A percentile compares a stretch with the other conserved stretches of the same genome.
Conservation (phyloP, 35 echinoderm and acorn worm genomes). For the Stichopus chloronotus region DNA sequence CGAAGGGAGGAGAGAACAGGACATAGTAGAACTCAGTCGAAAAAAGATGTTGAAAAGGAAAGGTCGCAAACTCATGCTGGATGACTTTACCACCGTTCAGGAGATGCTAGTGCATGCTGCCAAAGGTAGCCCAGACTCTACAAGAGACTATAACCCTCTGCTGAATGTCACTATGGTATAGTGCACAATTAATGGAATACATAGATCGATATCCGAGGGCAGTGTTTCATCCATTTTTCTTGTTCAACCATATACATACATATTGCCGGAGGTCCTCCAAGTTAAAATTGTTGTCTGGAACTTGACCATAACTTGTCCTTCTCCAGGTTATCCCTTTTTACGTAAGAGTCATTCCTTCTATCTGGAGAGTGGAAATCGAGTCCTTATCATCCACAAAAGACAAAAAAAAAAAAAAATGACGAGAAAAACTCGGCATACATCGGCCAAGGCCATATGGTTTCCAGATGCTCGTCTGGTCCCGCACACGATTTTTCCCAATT, state of each 20-base stretch:
- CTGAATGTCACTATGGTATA: slow-evolving; percentile 99
- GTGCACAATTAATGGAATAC: not conserved
- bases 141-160: slow-evolving; percentile 89
- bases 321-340: too few relatives aligned
- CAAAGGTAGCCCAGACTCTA: slow-evolving; percentile 87
- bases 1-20: slow-evolving; percentile 71
- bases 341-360: too few relatives aligned
- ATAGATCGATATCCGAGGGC: not conserved
- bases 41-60: slow-evolving; percentile 93
- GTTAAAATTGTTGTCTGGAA: not conserved
- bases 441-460: too few relatives aligned
- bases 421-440: too few relatives aligned
- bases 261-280: too few relatives aligned
- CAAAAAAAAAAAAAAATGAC: too few relatives aligned
- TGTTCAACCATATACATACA: too few relatives aligned
- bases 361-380: too few relatives aligned
- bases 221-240: not conserved
- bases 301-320: not conserved
- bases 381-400: too few relatives aligned
- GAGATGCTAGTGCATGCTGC: slow-evolving; percentile 96
- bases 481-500: too few relatives aligned
- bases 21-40: slow-evolving; percentile 97
- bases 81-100: slow-evolving; percentile 98
- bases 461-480: too few relatives aligned
- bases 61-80: slow-evolving; percentile 78